Conservation (phyloP, 2,797 vertebrate genomes). For the Rhinogobio ventralis region DNA sequence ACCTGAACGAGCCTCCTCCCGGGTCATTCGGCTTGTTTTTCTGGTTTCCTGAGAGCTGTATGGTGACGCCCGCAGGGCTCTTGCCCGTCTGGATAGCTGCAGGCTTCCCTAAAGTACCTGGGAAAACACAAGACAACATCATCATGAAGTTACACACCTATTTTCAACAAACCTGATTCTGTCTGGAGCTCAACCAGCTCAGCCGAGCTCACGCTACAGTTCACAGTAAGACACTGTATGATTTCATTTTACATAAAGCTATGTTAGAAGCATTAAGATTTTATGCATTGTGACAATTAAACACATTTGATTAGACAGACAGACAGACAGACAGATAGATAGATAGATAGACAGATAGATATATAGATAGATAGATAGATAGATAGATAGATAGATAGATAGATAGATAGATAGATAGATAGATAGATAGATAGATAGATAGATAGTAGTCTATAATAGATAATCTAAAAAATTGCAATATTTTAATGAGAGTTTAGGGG, state of each 20-base stretch:
- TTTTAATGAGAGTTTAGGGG: too few relatives aligned
- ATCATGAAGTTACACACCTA: conserved; percentile 80
- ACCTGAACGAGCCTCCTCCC: conserved; percentile 87
- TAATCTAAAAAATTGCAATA: too few relatives aligned
- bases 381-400: too few relatives aligned
- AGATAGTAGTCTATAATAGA: too few relatives aligned
- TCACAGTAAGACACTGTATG: background rate
- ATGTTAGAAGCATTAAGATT: background rate
- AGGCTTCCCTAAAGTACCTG: conserved; percentile 84
- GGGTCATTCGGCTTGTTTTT: conserved; percentile 90
- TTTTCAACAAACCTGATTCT: conserved; percentile 80
- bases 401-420: too few relatives aligned
- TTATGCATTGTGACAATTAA: background rate
- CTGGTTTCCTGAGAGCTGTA: conserved; percentile 88
- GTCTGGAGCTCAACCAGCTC: conserved; percentile 78
- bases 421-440: too few relatives aligned
- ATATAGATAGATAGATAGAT: too few relatives aligned
- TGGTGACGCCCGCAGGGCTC: conserved; percentile 79
- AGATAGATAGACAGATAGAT: too few relatives aligned
- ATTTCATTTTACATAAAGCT: background rate
- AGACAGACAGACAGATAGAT: too few relatives aligned
- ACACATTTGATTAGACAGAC: background rate
- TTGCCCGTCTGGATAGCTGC: conserved; percentile 80
- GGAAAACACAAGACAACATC: conserved; percentile 71
- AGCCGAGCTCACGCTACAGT: background rate